Percentiles rank a stretch among this genome's conserved stretches.
phyloP scores from a whole-genome alignment of 2,113 vertebrate genomes.

The Holacanthus passer region DNA sequence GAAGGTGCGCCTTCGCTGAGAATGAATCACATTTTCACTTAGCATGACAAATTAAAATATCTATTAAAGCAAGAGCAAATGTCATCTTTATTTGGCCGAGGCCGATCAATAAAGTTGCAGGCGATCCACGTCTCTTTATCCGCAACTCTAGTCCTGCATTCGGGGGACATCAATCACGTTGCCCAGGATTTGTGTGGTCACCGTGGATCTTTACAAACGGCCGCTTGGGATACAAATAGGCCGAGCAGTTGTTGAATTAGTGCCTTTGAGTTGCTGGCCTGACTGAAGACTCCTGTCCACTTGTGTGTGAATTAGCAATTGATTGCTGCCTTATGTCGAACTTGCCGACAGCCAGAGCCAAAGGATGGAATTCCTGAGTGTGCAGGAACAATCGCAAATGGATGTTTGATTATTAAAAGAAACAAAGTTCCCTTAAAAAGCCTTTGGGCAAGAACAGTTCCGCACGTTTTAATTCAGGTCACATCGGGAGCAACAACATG shows the following conservation, averaged over 20 bases:
- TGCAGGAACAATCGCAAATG: conserved; percentile 56
- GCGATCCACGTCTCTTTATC: conserved; percentile 79
- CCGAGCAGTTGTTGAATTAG: conserved; percentile 81
- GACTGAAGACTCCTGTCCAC: conserved; percentile 77
- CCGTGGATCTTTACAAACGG: conserved; percentile 79
- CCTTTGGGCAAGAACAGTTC: conserved; percentile 15
- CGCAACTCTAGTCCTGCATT: conserved; percentile 52
- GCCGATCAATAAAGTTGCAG: conserved; percentile 81
- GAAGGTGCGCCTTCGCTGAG: conserved; percentile 23
- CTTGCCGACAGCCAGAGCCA: conserved; percentile 64
- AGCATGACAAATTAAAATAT: conserved; percentile 79
- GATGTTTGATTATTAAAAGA: conserved; percentile 60
- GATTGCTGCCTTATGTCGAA: conserved; percentile 77
- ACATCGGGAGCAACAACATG: conserved; percentile 40
- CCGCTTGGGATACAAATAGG: conserved; percentile 79
- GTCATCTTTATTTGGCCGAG: conserved; percentile 80
- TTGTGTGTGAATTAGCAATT: conserved; percentile 82
- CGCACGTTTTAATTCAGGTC: conserved; percentile 50
- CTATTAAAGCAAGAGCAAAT: conserved; percentile 80
- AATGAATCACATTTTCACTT: conserved; percentile 72
- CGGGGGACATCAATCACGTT: conserved; percentile 76
- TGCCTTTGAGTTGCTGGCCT: conserved; percentile 76
- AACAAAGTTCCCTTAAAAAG: conserved; percentile 30
- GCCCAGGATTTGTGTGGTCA: conserved; percentile 73
- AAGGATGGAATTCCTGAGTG: conserved; percentile 66